Percentiles rank a stretch among this genome's conserved stretches.
Evolutionary conservation across 2,797 vertebrate species (phyloP).

Genomic region (Cetoscarus ocellatus): DNA sequence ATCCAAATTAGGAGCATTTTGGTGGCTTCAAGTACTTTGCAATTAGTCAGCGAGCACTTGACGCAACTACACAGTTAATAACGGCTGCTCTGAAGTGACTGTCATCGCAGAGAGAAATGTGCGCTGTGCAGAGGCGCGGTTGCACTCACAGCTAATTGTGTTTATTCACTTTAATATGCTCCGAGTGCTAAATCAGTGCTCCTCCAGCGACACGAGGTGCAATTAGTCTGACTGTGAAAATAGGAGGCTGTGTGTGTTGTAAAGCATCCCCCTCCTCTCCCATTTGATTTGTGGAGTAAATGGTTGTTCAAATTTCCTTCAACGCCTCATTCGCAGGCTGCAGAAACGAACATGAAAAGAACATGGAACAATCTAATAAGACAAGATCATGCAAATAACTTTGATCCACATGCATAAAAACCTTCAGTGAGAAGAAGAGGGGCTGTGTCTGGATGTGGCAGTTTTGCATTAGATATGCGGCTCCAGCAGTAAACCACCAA

Average conservation of each 20-base stretch:
- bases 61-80: conserved; percentile 73
- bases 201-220: conserved; percentile 75
- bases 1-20: conserved; percentile 76
- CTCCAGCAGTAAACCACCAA: not conserved
- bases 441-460: conserved; percentile 1
- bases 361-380: not conserved
- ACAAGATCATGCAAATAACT: not conserved
- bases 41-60: conserved; percentile 79
- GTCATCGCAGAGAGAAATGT: conserved; percentile 64
- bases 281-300: conserved; percentile 54
- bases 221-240: conserved; percentile 79
- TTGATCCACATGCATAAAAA: not conserved
- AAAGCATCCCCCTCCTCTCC: conserved; percentile 60
- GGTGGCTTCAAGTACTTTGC: conserved; percentile 70
- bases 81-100: conserved; percentile 71
- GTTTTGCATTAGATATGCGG: not conserved
- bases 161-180: conserved; percentile 88
- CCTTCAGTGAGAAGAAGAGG: not conserved
- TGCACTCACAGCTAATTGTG: conserved; percentile 82
- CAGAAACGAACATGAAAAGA: conserved; percentile 9
- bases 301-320: conserved; percentile 42
- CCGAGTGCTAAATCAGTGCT: conserved; percentile 84
- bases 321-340: conserved; percentile 5
- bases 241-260: conserved; percentile 65
- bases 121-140: conserved; percentile 58